phyloP scores from a whole-genome alignment of 1,140 invertebrate species.

The Caerostris darwini region DNA sequence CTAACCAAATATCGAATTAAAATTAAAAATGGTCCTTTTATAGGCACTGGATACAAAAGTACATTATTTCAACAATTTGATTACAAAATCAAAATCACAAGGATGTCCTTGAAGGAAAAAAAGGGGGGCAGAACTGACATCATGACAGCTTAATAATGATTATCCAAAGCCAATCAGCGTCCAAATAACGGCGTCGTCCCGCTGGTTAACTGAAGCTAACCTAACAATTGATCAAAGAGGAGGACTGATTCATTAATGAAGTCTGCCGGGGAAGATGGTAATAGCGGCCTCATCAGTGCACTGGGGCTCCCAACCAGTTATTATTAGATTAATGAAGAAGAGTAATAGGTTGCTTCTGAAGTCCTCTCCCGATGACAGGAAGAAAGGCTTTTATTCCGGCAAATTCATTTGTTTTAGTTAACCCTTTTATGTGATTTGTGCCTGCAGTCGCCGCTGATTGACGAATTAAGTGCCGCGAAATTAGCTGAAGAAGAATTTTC shows the following conservation, averaged over 20 bases:
- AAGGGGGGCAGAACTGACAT: not conserved
- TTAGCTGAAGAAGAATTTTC: too few species aligned
- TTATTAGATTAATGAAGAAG: constrained; percentile 43
- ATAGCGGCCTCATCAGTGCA: not conserved
- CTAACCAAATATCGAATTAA: too few species aligned
- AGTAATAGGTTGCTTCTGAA: not conserved
- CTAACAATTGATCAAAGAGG: constrained; percentile 54
- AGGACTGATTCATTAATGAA: constrained; percentile 44
- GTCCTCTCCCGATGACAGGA: not conserved
- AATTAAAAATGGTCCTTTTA: too few species aligned
- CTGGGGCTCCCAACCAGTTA: not conserved
- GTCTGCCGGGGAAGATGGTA: not conserved
- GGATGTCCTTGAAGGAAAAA: not conserved
- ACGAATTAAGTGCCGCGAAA: too few species aligned
- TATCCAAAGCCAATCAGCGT: constrained; percentile 23
- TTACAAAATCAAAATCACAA: not conserved
- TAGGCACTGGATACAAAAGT: too few species aligned
- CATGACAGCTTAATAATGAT: not conserved
- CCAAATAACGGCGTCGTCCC: not conserved
- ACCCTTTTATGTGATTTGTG: not conserved
- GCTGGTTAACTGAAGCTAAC: not conserved
- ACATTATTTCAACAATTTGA: too few species aligned
- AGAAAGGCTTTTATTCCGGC: not conserved
- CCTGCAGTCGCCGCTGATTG: not conserved
- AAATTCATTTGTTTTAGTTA: constrained; percentile 6